Percentiles rank a stretch among this genome's conserved stretches.
phyloP scores from a whole-genome alignment of 2,888 invertebrate genomes.

The Pollenia amentaria region DNA sequence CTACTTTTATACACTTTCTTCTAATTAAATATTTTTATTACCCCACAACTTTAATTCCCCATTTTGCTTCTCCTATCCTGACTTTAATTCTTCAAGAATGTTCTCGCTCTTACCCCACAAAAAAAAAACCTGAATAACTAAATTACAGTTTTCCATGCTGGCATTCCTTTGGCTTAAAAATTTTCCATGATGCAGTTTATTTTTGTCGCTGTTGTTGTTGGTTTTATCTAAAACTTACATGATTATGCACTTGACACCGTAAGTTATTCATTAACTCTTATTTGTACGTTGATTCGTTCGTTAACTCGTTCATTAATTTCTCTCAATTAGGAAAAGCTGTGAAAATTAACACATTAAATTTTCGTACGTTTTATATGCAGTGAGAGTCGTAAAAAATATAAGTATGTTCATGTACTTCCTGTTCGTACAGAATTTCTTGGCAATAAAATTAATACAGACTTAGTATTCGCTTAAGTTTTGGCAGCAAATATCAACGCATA shows the following conservation, averaged over 20 bases:
- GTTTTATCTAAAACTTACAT: slow-evolving; percentile 6
- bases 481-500: background rate
- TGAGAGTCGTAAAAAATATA: slow-evolving; percentile 4
- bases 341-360: slow-evolving; percentile 36
- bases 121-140: background rate
- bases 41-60: background rate
- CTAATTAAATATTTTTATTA: too few species aligned
- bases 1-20: too few species aligned
- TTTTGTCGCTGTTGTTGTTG: background rate
- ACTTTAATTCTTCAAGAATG: background rate
- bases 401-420: background rate
- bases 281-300: background rate
- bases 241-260: slow-evolving; percentile 42
- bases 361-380: slow-evolving; percentile 8
- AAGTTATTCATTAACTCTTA: slow-evolving; percentile 15
- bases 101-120: too few species aligned
- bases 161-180: background rate
- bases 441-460: slow-evolving; percentile 8
- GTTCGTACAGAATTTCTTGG: slow-evolving; percentile 2
- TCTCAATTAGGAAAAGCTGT: slow-evolving; percentile 43
- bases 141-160: slow-evolving; percentile 4
- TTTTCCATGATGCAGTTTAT: slow-evolving; percentile 10
- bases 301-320: slow-evolving; percentile 10
- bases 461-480: slow-evolving; percentile 2
- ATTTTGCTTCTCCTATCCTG: background rate